Evolutionary conservation across 2,113 vertebrate species (phyloP).

Genomic region (Nothoprocta perdicaria): DNA sequence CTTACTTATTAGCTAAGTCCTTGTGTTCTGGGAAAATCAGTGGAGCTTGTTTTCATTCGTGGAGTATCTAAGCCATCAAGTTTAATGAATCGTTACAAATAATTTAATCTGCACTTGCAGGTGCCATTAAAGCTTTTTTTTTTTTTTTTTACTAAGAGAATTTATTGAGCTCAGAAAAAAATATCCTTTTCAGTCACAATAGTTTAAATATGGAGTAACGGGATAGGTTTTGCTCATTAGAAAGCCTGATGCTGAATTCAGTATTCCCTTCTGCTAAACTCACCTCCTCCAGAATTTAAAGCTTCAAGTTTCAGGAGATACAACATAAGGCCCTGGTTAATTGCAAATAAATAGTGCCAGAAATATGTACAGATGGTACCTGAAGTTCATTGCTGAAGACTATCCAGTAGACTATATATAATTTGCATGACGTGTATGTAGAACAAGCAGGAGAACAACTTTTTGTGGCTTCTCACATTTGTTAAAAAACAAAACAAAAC

Average conservation of each 20-base stretch:
- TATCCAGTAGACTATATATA: conserved; percentile 54
- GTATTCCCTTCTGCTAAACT: conserved; percentile 55
- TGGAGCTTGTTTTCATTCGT: not conserved
- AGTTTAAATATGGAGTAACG: conserved; percentile 45
- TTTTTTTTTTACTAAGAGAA: not conserved
- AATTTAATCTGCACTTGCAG: conserved; percentile 38
- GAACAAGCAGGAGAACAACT: conserved; percentile 13
- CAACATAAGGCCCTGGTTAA: conserved; percentile 78
- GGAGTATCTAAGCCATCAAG: conserved; percentile 3
- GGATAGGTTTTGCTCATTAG: conserved; percentile 57
- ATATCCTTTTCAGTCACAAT: not conserved
- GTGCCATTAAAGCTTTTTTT: conserved; percentile 11
- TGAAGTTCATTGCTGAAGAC: conserved; percentile 66
- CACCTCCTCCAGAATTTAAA: conserved; percentile 70
- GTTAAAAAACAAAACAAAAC: conserved; percentile 2
- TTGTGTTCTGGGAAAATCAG: conserved; percentile 4
- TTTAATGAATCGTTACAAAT: conserved; percentile 36
- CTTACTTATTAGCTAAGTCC: not conserved
- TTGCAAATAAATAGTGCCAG: conserved; percentile 76
- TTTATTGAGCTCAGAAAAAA: not conserved
- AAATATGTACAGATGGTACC: conserved; percentile 73
- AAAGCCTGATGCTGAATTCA: conserved; percentile 63
- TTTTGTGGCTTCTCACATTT: conserved; percentile 10
- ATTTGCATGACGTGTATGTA: not conserved
- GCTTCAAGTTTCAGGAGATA: conserved; percentile 55